These are phyloP conservation scores for Polypedilum pembai DNA, from an alignment of 1,140 invertebrate species.

Conservation along the genomic window DNA sequence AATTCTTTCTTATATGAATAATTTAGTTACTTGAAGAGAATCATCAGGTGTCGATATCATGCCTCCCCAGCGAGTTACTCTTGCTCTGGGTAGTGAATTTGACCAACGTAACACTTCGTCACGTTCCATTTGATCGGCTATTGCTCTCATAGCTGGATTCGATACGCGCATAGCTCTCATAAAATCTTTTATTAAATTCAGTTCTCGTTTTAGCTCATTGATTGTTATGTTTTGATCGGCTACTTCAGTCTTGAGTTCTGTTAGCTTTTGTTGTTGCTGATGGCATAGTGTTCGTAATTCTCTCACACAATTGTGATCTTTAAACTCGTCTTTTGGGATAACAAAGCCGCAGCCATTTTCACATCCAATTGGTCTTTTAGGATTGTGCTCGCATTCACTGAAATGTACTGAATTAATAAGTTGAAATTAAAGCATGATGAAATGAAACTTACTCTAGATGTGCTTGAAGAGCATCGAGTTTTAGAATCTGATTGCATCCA, in stretches of 20 bases:
- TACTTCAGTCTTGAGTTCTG: slow-evolving; percentile 76
- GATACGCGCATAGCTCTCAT: slow-evolving; percentile 83
- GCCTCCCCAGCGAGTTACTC: slow-evolving; percentile 91
- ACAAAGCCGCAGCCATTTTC: slow-evolving; percentile 88
- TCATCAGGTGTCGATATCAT: slow-evolving; percentile 97
- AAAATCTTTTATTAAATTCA: slow-evolving; percentile 79
- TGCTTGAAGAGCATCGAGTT: slow-evolving; percentile 71
- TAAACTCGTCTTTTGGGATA: slow-evolving; percentile 90
- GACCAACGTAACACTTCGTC: slow-evolving; percentile 92
- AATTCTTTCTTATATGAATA: slow-evolving; percentile 6
- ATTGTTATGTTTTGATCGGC: slow-evolving; percentile 79
- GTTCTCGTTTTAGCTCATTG: slow-evolving; percentile 80
- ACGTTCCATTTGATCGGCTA: slow-evolving; percentile 85
- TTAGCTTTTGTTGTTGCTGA: slow-evolving; percentile 76
- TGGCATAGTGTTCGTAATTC: slow-evolving; percentile 79
- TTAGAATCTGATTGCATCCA: slow-evolving; percentile 77
- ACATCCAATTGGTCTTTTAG: slow-evolving; percentile 85
- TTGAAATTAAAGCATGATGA: too few relatives aligned
- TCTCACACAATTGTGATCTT: slow-evolving; percentile 88
- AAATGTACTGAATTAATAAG: too few relatives aligned
- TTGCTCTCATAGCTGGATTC: slow-evolving; percentile 80
- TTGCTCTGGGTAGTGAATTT: slow-evolving; percentile 68
- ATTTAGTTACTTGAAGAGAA: slow-evolving; percentile 65
- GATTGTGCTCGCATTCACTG: slow-evolving; percentile 84
- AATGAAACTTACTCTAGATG: slow-evolving; percentile 56